Conservation (phyloP, 2,113 vertebrate species). For the Crypturellus undulatus region DNA sequence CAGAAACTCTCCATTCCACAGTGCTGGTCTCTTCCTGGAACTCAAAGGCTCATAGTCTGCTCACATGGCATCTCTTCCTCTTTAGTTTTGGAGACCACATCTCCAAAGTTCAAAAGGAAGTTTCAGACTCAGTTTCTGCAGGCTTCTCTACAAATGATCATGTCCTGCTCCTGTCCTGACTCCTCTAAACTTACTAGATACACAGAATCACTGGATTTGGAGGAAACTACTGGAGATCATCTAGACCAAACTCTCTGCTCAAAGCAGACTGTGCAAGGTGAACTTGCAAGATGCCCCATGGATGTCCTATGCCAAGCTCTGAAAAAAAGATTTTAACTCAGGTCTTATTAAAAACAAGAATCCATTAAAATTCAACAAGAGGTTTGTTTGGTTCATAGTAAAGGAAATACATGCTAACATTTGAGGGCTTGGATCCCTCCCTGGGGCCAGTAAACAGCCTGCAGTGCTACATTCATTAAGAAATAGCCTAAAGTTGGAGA, state of each 20-base stretch:
- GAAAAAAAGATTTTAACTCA: background rate
- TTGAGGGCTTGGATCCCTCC: background rate
- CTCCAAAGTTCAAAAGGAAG: background rate
- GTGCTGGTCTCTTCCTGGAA: background rate
- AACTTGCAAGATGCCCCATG: background rate
- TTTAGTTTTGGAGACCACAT: background rate
- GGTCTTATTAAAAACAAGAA: background rate
- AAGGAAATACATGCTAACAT: background rate
- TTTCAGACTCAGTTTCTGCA: accelerated
- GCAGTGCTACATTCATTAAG: background rate
- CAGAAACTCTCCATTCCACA: background rate
- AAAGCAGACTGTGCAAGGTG: background rate
- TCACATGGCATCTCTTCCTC: background rate
- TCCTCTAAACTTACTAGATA: background rate
- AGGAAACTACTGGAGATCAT: background rate
- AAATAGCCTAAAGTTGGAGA: background rate
- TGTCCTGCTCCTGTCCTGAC: background rate
- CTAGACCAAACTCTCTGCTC: background rate
- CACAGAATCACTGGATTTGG: background rate
- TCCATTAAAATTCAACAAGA: background rate
- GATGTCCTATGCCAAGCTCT: background rate
- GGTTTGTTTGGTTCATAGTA: background rate
- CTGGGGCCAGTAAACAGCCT: background rate
- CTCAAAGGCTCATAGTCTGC: background rate
- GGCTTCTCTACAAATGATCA: background rate